Evolutionary conservation across 1,140 invertebrate species (phyloP).

Genomic region (Sitobion miscanthi): DNA sequence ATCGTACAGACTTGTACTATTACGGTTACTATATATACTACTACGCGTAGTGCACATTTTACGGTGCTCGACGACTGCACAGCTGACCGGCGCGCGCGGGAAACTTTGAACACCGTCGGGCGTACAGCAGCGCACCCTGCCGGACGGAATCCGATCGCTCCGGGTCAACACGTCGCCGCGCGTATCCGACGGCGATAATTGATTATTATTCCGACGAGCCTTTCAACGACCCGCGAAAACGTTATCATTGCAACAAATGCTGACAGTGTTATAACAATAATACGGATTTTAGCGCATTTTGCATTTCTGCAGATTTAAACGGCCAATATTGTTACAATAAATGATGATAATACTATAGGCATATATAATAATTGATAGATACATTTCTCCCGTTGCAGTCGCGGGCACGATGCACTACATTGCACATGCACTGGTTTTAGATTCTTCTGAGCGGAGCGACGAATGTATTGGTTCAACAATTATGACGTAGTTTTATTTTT

Average conservation of each 20-base stretch:
- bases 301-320: background rate
- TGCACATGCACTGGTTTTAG: background rate
- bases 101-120: background rate
- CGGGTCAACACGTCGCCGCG: slow-evolving; percentile 7
- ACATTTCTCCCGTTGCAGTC: background rate
- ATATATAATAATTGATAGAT: background rate
- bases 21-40: background rate
- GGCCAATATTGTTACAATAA: background rate
- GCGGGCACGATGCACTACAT: background rate
- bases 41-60: background rate
- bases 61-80: background rate
- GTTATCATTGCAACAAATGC: background rate
- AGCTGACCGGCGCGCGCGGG: background rate
- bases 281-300: background rate
- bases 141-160: background rate
- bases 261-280: background rate
- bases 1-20: background rate
- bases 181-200: background rate
- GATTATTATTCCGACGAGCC: background rate
- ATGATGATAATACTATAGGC: background rate
- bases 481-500: background rate
- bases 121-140: background rate
- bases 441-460: background rate
- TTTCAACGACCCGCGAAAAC: background rate
- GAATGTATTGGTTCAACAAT: background rate